A percentile compares a stretch with the other conserved stretches of the same genome.
phyloP scores from a whole-genome alignment of 2,113 vertebrate species.

The Podilymbus podiceps region DNA sequence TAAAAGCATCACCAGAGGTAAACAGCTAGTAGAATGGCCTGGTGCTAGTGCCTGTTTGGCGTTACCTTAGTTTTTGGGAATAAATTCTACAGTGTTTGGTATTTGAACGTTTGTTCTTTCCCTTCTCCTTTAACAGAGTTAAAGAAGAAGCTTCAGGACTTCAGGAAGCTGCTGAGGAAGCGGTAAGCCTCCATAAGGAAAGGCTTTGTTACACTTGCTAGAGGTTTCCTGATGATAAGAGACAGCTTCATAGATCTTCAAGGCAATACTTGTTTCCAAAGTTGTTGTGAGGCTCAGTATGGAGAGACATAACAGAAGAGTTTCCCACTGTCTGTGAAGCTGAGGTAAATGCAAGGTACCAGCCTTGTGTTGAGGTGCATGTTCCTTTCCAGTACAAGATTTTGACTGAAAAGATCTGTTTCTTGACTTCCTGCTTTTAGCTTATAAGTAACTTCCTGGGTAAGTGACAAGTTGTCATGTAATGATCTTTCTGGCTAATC shows the following conservation, averaged over 20 bases:
- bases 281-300: background rate
- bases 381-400: background rate
- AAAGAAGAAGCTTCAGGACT: constrained; percentile 74
- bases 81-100: background rate
- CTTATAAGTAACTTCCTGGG: background rate
- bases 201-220: background rate
- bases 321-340: background rate
- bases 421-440: background rate
- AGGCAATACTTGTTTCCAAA: background rate
- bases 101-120: background rate
- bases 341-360: background rate
- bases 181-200: constrained; percentile 66
- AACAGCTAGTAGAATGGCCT: background rate
- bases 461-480: background rate
- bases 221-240: background rate
- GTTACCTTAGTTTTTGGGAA: background rate
- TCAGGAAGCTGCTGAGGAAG: constrained; percentile 80
- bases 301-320: background rate
- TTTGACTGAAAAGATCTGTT: background rate
- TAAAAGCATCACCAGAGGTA: background rate
- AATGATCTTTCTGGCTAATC: background rate
- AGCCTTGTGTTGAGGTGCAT: background rate
- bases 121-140: constrained; percentile 35
- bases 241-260: background rate
- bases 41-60: background rate